Percentiles rank a stretch among this genome's conserved stretches.
phyloP scores from a whole-genome alignment of 2,888 invertebrate species.

The Anthrax anthrax region DNA sequence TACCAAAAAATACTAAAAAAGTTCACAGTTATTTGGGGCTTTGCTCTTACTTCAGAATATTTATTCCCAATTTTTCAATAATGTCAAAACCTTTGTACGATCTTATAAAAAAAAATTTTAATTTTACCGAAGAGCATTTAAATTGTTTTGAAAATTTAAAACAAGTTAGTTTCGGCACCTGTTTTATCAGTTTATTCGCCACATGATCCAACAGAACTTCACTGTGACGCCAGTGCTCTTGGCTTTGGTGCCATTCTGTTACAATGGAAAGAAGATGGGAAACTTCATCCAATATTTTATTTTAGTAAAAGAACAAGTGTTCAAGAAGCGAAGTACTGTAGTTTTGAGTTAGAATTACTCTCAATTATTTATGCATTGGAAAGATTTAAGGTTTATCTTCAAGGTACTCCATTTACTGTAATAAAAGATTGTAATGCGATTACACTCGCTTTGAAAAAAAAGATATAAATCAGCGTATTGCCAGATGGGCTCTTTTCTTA shows the following conservation, averaged over 20 bases:
- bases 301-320: constrained; percentile 18
- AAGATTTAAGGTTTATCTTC: constrained; percentile 16
- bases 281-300: constrained; percentile 16
- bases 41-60: background rate
- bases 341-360: constrained; percentile 19
- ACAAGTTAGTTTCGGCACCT: background rate
- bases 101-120: background rate
- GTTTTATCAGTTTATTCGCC: background rate
- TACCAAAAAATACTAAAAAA: background rate
- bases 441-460: constrained; percentile 2
- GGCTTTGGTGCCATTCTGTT: background rate
- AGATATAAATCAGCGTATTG: constrained; percentile 14
- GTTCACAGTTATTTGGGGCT: background rate
- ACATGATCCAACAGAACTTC: background rate
- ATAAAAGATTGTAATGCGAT: constrained; percentile 21
- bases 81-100: background rate
- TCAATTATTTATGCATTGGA: constrained; percentile 17
- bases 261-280: too few relatives aligned
- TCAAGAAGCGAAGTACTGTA: constrained; percentile 16
- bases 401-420: constrained; percentile 15
- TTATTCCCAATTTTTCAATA: background rate
- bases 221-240: background rate
- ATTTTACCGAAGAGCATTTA: background rate
- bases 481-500: constrained; percentile 8
- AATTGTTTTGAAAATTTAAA: background rate